Evolutionary conservation across 2,113 vertebrate genomes (phyloP), one percentile per base, ranked within the genome.

Genomic region (Psettodes erumei): DNA sequence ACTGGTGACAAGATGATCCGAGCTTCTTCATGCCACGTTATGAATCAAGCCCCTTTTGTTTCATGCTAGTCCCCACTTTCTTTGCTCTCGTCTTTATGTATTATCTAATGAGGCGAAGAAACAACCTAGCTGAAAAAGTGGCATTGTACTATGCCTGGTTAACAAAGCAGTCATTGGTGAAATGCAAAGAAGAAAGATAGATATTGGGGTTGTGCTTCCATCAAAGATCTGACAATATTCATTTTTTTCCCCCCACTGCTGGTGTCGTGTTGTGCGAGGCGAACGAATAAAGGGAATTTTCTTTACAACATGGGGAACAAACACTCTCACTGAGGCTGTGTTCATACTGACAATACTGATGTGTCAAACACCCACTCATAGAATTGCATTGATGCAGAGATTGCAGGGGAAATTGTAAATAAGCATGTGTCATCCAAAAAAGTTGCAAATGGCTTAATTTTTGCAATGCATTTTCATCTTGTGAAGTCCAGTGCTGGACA

Each of bases 81-180:
- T 19, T 42, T 25, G 11, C 25, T 27, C 8, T 8, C 21, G 19
- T 71, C 13, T 27, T 50, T 51, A n/a, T 27, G 33, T 54, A 40
- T 65, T 53, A 51, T 32, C 69, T 60, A 82, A 66, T 77, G 62
- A 86, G 72, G 75, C 79, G 71, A 53, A 54, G 12, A 74, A 21
- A 33, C 70, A 58, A 42, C 47, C 25, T 27, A 1, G 60, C 37
- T 60, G 64, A 68, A 63, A 75, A 71, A 32, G 48, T 60, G 81
- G 28, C 61, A 21, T 64, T 43, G 33, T 28, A 7, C 19, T 11
- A 19, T 3, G 47, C 63, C 50, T 40, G 61, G 18, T 35, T 76
- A 67, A 56, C 54, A 54, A 42, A 75, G 69, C 72, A 71, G 50
- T 61, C 73, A 51, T 80, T 56, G 12, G 73, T 47, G 56, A 63